Evolutionary conservation across 1,140 invertebrate genomes (phyloP).

Genomic region (Heliconius eleuchia): DNA sequence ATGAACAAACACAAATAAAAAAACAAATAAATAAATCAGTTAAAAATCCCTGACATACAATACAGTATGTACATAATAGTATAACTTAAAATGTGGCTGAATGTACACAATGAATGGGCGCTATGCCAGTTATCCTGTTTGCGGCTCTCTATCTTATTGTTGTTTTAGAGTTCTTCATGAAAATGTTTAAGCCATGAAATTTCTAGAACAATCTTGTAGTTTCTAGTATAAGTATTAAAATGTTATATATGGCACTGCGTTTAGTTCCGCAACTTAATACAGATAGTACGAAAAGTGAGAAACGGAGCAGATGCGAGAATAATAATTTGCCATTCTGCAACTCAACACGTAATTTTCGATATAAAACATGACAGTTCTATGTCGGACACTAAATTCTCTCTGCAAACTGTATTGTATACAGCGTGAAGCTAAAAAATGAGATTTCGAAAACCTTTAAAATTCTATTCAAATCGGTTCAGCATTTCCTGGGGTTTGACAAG

Average conservation of each 20-base stretch:
- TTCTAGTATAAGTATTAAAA: neutral
- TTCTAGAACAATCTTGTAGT: neutral
- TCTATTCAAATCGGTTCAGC: neutral
- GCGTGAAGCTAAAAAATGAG: neutral
- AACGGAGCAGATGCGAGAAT: no score
- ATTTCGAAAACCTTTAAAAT: neutral
- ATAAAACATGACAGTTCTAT: no score
- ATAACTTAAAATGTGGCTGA: neutral
- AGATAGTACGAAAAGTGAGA: no score
- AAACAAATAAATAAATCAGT: neutral
- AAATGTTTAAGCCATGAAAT: slow-evolving; percentile 16
- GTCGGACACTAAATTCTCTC: no score
- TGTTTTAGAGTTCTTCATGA: slow-evolving; percentile 19
- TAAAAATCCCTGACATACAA: neutral
- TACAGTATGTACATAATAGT: neutral
- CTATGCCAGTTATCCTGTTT: slow-evolving; percentile 22
- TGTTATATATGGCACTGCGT: no score
- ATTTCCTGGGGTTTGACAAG: neutral
- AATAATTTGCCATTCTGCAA: no score
- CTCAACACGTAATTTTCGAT: no score
- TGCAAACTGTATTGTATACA: neutral
- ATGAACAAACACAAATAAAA: neutral
- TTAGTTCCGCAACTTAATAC: no score
- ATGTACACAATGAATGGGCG: slow-evolving; percentile 26
- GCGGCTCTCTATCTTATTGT: slow-evolving; percentile 23